These are phyloP conservation scores for Sipha maydis DNA, from an alignment of 2,888 invertebrate species.

Conservation along the genomic window DNA sequence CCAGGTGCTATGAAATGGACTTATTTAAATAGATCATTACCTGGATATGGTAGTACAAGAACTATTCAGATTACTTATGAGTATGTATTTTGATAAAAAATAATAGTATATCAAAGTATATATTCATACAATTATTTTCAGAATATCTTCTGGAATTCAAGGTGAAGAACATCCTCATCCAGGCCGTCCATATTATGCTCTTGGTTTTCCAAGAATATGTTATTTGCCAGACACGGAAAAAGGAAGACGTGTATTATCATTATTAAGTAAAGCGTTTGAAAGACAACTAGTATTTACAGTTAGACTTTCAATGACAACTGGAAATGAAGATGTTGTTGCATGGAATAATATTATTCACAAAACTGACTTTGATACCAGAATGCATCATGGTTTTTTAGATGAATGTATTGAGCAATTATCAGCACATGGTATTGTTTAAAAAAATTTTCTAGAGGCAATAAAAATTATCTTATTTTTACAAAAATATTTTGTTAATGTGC, in stretches of 20 bases:
- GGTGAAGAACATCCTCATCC: slow-evolving; percentile 82
- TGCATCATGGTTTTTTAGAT: slow-evolving; percentile 81
- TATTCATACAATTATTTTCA: slow-evolving; percentile 66
- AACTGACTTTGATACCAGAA: slow-evolving; percentile 80
- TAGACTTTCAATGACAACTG: slow-evolving; percentile 87
- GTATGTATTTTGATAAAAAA: slow-evolving; percentile 69
- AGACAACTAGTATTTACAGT: slow-evolving; percentile 86
- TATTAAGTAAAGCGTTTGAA: slow-evolving; percentile 85
- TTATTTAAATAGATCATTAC: slow-evolving; percentile 71
- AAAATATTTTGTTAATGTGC: background rate
- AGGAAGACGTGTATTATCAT: slow-evolving; percentile 73
- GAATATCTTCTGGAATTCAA: slow-evolving; percentile 87
- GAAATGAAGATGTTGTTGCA: slow-evolving; percentile 88
- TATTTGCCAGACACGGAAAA: slow-evolving; percentile 86
- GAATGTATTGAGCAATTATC: slow-evolving; percentile 73
- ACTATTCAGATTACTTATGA: slow-evolving; percentile 87
- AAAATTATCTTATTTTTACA: background rate
- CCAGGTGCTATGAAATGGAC: slow-evolving; percentile 86
- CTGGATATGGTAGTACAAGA: slow-evolving; percentile 76
- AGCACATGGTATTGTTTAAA: slow-evolving; percentile 70
- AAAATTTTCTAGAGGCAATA: background rate
- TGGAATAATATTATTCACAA: slow-evolving; percentile 93
- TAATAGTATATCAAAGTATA: background rate
- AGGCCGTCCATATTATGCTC: slow-evolving; percentile 87
- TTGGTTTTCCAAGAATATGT: slow-evolving; percentile 84